These are phyloP conservation scores for Myiotriccus ornatus DNA, from an alignment of 2,797 vertebrate species.

Conservation along the genomic window DNA sequence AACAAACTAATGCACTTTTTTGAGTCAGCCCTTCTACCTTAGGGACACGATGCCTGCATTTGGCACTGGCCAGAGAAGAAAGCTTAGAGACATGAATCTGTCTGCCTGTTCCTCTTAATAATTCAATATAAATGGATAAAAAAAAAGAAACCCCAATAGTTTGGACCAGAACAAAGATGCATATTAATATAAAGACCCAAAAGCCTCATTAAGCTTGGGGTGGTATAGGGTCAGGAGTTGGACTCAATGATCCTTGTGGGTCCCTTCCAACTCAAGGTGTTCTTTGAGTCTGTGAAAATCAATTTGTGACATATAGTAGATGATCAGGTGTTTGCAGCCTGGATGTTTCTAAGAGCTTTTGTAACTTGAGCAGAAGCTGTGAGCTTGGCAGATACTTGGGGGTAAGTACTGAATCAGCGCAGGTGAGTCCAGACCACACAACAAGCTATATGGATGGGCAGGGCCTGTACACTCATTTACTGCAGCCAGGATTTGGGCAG, in stretches of 20 bases:
- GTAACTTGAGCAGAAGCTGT: background rate
- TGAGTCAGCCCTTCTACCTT: background rate
- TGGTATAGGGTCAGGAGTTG: background rate
- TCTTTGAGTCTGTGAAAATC: background rate
- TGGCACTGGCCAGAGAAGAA: background rate
- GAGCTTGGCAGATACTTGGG: background rate
- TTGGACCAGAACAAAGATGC: background rate
- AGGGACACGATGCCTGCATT: background rate
- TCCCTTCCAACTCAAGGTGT: background rate
- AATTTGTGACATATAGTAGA: background rate
- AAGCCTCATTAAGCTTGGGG: background rate
- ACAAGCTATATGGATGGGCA: fast-evolving
- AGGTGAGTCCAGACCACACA: background rate
- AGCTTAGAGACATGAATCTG: background rate
- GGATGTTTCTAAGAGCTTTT: background rate
- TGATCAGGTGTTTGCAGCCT: background rate
- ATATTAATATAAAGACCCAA: background rate
- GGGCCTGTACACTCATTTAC: background rate
- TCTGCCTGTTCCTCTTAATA: background rate
- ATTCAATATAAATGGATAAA: background rate
- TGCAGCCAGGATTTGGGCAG: background rate
- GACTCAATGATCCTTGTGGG: background rate
- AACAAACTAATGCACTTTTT: background rate
- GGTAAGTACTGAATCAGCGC: background rate
- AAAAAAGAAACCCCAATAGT: background rate